These are phyloP conservation scores for Diglossa cyanea DNA, from an alignment of 2,797 vertebrate species.

Conservation along the genomic window DNA sequence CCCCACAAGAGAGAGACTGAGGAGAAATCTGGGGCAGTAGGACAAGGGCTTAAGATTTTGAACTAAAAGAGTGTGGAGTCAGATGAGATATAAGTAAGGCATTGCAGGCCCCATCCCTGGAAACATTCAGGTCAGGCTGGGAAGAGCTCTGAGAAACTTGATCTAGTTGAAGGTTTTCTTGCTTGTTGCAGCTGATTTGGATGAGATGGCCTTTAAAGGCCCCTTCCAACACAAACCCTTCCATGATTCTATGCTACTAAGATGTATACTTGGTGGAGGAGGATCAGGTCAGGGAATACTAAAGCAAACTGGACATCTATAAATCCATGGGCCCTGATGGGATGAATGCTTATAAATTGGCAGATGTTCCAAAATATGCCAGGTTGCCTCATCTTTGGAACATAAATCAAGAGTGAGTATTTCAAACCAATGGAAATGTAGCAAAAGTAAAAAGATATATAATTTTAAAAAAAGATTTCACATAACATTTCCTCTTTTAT, in stretches of 20 bases:
- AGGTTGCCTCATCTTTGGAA: neutral
- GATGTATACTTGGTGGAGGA: neutral
- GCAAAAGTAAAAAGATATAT: neutral
- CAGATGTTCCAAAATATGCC: neutral
- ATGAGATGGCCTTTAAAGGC: neutral
- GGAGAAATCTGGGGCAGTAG: neutral
- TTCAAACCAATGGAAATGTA: neutral
- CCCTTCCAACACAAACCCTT: neutral
- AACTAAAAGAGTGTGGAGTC: neutral
- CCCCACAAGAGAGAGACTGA: neutral
- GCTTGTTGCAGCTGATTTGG: neutral
- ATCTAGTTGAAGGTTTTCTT: neutral
- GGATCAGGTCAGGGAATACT: neutral
- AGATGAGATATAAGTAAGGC: neutral
- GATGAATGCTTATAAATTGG: neutral
- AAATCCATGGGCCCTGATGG: neutral
- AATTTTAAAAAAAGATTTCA: neutral
- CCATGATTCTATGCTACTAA: neutral
- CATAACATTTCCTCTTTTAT: neutral
- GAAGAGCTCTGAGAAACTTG: neutral
- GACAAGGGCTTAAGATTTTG: neutral
- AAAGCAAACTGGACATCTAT: neutral
- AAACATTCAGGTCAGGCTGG: neutral
- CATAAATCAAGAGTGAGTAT: neutral
- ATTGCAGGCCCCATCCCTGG: neutral